These are phyloP conservation scores for Hipposideros larvatus DNA, from an alignment of 2,797 vertebrate species.

Conservation along the genomic window DNA sequence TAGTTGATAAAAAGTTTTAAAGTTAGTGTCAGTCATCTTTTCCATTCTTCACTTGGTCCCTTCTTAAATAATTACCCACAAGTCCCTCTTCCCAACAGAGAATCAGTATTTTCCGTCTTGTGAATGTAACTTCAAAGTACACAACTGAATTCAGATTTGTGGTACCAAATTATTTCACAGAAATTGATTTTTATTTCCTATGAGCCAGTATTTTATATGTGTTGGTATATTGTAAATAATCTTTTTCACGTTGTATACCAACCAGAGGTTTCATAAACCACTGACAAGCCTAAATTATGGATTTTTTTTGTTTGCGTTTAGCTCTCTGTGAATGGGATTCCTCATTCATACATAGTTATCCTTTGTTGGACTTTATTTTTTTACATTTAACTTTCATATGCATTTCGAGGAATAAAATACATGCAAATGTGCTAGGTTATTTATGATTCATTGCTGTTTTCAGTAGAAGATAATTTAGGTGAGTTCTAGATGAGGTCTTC, in stretches of 20 bases:
- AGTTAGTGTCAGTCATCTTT: not conserved
- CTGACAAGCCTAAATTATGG: not conserved
- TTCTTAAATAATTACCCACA: not conserved
- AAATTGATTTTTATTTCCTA: conserved; percentile 39
- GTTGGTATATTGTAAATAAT: not conserved
- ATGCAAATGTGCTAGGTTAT: not conserved
- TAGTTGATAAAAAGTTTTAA: not conserved
- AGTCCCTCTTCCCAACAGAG: not conserved
- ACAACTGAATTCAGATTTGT: rapidly evolving
- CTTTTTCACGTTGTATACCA: not conserved
- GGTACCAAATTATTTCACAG: not conserved
- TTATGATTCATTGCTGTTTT: conserved; percentile 2
- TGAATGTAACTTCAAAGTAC: not conserved
- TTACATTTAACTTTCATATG: not conserved
- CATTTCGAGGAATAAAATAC: not conserved
- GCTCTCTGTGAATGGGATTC: not conserved
- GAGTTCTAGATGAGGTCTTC: not conserved
- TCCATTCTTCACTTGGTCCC: not conserved
- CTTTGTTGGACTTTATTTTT: not conserved
- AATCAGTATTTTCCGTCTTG: not conserved
- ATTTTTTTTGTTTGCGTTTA: not conserved
- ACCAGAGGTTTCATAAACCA: not conserved
- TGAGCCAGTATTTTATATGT: not conserved
- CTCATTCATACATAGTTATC: not conserved
- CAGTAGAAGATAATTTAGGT: not conserved